phyloP scores from a whole-genome alignment of 2,888 invertebrate species.

The Tetragonula carbonaria region DNA sequence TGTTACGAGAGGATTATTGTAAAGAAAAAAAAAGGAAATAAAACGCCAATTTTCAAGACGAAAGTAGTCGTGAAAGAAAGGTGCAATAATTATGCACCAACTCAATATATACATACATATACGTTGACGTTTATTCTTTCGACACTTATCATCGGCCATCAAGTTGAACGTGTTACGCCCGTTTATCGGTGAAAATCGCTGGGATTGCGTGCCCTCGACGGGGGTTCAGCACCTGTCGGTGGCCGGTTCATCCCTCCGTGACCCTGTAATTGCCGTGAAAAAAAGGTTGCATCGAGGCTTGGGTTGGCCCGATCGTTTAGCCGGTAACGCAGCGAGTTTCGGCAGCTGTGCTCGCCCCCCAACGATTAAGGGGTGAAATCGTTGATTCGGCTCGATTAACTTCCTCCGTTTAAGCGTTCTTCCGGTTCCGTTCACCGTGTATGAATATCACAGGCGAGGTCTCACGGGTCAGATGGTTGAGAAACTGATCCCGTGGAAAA shows the following conservation, averaged over 20 bases:
- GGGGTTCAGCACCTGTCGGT: conserved; percentile 63
- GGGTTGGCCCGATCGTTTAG: conserved; percentile 62
- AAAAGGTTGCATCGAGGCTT: conserved; percentile 47
- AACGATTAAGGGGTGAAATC: conserved; percentile 66
- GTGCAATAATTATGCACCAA: too few relatives aligned
- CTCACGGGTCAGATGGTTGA: conserved; percentile 59
- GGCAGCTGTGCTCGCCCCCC: conserved; percentile 67
- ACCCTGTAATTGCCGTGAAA: conserved; percentile 64
- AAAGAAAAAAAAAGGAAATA: too few relatives aligned
- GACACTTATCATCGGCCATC: conserved; percentile 20
- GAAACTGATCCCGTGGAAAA: conserved; percentile 49
- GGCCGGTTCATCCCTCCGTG: conserved; percentile 51
- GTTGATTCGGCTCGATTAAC: conserved; percentile 77
- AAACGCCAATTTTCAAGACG: too few relatives aligned
- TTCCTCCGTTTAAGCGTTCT: conserved; percentile 78
- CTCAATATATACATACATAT: too few relatives aligned
- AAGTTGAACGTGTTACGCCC: conserved; percentile 21
- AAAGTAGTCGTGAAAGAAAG: too few relatives aligned
- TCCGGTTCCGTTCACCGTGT: conserved; percentile 69
- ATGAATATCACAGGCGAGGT: conserved; percentile 32
- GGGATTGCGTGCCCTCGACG: conserved; percentile 28
- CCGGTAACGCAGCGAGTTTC: conserved; percentile 37
- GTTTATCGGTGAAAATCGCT: conserved; percentile 46
- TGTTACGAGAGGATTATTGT: too few relatives aligned
- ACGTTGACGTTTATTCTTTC: conserved; percentile 10